phyloP scores from a whole-genome alignment of 2,888 invertebrate species.

The Ceriagrion tenellum region DNA sequence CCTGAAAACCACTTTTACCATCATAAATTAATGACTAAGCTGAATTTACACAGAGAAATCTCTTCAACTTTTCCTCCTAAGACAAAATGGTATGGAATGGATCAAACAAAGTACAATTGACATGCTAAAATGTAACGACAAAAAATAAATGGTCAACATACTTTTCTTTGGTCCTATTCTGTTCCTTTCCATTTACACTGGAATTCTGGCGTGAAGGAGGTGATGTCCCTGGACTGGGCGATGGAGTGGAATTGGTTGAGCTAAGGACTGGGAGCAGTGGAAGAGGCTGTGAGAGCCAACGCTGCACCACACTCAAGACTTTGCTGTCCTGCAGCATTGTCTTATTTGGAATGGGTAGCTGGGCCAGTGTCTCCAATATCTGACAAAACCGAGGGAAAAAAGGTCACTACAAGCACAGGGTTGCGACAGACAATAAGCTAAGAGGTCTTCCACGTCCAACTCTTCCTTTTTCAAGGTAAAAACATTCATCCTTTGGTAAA shows the following conservation, averaged over 20 bases:
- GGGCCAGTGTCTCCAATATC: constrained; percentile 89
- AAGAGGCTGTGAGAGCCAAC: constrained; percentile 84
- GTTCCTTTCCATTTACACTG: constrained; percentile 38
- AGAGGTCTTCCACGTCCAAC: too few relatives aligned
- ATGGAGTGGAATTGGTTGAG: constrained; percentile 77
- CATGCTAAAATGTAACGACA: too few relatives aligned
- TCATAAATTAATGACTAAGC: neutral
- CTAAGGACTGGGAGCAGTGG: constrained; percentile 76
- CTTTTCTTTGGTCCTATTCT: constrained; percentile 54
- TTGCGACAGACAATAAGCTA: too few relatives aligned
- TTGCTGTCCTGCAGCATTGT: constrained; percentile 96
- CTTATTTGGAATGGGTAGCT: constrained; percentile 95
- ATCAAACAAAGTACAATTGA: neutral
- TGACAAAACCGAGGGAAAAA: constrained; percentile 75
- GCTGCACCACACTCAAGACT: constrained; percentile 90
- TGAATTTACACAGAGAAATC: neutral
- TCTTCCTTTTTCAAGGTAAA: too few relatives aligned
- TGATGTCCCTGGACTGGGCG: constrained; percentile 58
- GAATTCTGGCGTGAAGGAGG: constrained; percentile 41
- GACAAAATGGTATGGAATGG: too few relatives aligned
- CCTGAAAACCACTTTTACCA: neutral
- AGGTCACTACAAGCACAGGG: too few relatives aligned
- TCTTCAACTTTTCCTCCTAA: neutral
- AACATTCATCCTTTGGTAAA: too few relatives aligned
- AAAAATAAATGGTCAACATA: neutral